A percentile compares a stretch with the other conserved stretches of the same genome.
Conservation (phyloP, 2,113 vertebrate species). For the Hoplias malabaricus region DNA sequence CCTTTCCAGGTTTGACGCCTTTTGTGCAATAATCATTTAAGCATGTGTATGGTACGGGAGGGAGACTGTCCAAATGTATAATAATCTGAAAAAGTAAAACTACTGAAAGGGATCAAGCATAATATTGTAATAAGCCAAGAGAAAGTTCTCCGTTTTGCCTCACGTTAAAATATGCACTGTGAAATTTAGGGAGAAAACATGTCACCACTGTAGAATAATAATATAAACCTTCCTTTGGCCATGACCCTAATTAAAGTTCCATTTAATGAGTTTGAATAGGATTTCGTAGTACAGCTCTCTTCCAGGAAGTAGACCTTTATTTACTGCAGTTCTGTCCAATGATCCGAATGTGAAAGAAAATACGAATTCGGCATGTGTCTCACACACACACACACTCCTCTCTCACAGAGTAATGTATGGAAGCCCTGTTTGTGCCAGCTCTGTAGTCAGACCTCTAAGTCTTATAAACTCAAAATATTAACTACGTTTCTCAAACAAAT, state of each 20-base stretch:
- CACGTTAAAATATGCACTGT: conserved; percentile 26
- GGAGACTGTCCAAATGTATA: conserved; percentile 1
- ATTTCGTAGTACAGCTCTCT: background rate
- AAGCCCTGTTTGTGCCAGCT: too few species aligned
- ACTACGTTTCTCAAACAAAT: too few species aligned
- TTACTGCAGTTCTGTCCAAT: background rate
- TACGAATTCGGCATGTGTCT: background rate
- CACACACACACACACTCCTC: background rate
- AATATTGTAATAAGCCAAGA: background rate
- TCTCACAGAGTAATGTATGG: background rate
- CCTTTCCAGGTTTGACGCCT: conserved; percentile 14
- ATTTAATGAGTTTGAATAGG: background rate
- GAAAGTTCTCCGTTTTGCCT: background rate
- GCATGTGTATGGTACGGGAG: background rate
- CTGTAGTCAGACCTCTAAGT: too few species aligned
- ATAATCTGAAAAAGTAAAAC: background rate
- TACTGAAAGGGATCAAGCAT: conserved; percentile 11
- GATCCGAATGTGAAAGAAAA: background rate
- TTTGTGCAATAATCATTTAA: conserved; percentile 44
- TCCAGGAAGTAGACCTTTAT: background rate
- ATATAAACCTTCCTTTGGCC: background rate
- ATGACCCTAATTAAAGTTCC: background rate
- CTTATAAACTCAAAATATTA: too few species aligned
- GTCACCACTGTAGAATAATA: background rate
- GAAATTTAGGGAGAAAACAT: conserved; percentile 9